Base-by-base conservation (phyloP, 1,140 invertebrate species). In the Caenorhabditis brenneri region DNA sequence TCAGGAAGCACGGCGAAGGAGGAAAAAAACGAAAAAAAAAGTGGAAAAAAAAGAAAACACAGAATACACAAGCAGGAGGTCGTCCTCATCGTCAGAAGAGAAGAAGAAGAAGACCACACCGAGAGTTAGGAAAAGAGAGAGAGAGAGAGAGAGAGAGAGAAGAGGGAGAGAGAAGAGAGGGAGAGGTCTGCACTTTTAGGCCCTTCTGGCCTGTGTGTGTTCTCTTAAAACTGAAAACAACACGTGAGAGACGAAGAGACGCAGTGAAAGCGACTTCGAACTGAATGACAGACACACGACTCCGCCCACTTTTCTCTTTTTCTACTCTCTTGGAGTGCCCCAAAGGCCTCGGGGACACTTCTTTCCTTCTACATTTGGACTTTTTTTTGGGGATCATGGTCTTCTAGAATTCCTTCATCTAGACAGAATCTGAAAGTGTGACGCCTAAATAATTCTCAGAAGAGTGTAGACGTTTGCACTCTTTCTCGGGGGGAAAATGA, bases 281-380 rank as follows among this genome's bases (percentile, higher is more conserved):
- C 65, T 74, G 65, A 33, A 4, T 39, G 46, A 80, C 51, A 39
- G 48, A 80, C 24, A n/a, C 36, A 55, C 81, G 24, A 39, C 58
- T 74, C 81, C 60, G 39, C 60, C 81, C 58, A 29, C 48, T 33
- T 53, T 42, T 83, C 82, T 55, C 48, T 55, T 83, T 36, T 49
- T 58, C 15, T n/a, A n/a, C n/a, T 42, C 39, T 42, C 39, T 42
- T 42, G 39, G 39, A 42, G 39, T 42, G 39, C 39, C 39, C 39
- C 39, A 6, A 42, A 12, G 12, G 5, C 5, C 5, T 42, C 39
- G n/a, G 24, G 36, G n/a, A n/a, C 12, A 42, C 39, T 42, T 12
- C 12, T 42, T 42, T 42, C 39, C 39, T 42, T 42, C n/a, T n/a
- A 16, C 65, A 31, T n/a, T n/a, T n/a, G n/a, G 7, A 51, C n/a